Conservation (phyloP, 2,797 vertebrate genomes). For the Ceryle rudis region DNA sequence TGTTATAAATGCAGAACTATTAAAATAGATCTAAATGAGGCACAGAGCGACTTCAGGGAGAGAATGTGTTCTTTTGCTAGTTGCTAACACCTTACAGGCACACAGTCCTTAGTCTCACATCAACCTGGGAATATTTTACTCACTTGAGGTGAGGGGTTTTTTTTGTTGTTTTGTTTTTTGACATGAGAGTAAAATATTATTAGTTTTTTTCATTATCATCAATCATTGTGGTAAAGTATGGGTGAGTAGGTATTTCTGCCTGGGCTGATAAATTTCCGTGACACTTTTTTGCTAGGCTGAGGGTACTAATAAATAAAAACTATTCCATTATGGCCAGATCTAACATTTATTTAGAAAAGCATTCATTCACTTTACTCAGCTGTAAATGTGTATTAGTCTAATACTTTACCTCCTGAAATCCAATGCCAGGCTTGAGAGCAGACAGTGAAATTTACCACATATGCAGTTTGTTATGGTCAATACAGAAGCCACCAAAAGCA, state of each 20-base stretch:
- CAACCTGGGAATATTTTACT: background rate
- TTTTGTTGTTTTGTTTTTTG: background rate
- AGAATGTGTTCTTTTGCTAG: background rate
- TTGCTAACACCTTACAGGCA: background rate
- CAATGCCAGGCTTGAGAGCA: conserved; percentile 7
- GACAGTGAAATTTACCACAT: conserved; percentile 38
- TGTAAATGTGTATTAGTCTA: conserved; percentile 49
- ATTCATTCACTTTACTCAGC: conserved; percentile 28
- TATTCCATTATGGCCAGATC: conserved; percentile 63
- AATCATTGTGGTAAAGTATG: conserved; percentile 43
- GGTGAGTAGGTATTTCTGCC: conserved; percentile 58
- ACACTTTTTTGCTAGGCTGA: conserved; percentile 63
- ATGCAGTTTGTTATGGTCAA: conserved; percentile 7
- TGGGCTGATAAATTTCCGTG: conserved; percentile 64
- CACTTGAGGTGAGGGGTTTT: background rate
- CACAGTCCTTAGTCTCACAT: background rate
- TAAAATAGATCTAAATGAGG: background rate
- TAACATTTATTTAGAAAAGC: conserved; percentile 64
- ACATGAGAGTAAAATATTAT: conserved; percentile 52
- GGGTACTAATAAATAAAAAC: conserved; percentile 74
- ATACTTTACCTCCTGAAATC: conserved; percentile 65
- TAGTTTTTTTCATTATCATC: conserved; percentile 68
- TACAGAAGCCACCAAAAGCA: conserved; percentile 62
- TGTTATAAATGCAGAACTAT: background rate
- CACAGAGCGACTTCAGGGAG: background rate